A percentile compares a stretch with the other conserved stretches of the same genome.
These are phyloP conservation scores for Chaenogobius annularis DNA, from an alignment of 2,113 vertebrate species.

Conservation along the genomic window DNA sequence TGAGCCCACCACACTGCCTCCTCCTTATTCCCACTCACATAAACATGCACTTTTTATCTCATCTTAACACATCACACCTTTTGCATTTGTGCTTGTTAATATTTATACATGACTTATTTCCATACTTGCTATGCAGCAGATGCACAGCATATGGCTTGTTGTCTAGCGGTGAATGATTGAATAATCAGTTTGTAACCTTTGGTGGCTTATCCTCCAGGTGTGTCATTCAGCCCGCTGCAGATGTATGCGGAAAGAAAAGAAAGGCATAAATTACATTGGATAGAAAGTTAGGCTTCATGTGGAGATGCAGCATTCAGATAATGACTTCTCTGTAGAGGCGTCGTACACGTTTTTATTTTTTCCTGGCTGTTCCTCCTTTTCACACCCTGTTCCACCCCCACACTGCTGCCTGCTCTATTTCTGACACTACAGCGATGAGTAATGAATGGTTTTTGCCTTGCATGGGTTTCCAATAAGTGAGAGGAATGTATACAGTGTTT, in stretches of 20 bases:
- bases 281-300: slow-evolving; percentile 43
- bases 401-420: slow-evolving; percentile 59
- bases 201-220: slow-evolving; percentile 58
- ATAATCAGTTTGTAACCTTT: slow-evolving; percentile 70
- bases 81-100: slow-evolving; percentile 61
- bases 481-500: slow-evolving; percentile 53
- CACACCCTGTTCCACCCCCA: slow-evolving; percentile 52
- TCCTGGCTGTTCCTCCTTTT: slow-evolving; percentile 37
- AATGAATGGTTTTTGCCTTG: slow-evolving; percentile 62
- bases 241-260: slow-evolving; percentile 36
- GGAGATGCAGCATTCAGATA: slow-evolving; percentile 44
- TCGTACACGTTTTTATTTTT: slow-evolving; percentile 30
- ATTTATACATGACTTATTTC: slow-evolving; percentile 69
- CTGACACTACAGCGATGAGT: slow-evolving; percentile 62
- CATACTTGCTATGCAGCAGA: slow-evolving; percentile 62
- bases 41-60: slow-evolving; percentile 26
- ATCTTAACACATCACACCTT: slow-evolving; percentile 38
- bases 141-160: slow-evolving; percentile 63
- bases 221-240: slow-evolving; percentile 45
- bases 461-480: slow-evolving; percentile 58
- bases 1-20: slow-evolving; percentile 1
- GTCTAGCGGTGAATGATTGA: slow-evolving; percentile 63
- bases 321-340: slow-evolving; percentile 49
- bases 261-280: slow-evolving; percentile 57
- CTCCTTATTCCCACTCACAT: slow-evolving; percentile 1